phyloP scores from a whole-genome alignment of 2,113 vertebrate species.

The Aegotheles bennettii region DNA sequence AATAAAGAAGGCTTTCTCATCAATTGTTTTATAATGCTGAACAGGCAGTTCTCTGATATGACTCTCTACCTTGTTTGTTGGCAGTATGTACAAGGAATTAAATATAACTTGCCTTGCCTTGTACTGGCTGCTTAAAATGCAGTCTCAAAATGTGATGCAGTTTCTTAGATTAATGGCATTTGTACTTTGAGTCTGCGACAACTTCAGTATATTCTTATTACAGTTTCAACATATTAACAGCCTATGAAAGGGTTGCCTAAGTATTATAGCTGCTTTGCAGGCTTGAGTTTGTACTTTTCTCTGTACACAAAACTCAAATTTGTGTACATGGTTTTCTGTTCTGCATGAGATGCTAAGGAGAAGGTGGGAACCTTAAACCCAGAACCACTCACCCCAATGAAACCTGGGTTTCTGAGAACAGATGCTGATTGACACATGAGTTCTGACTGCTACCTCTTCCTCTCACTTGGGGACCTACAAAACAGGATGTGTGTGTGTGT shows the following conservation, averaged over 20 bases:
- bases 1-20: neutral
- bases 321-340: neutral
- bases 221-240: neutral
- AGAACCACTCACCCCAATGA: neutral
- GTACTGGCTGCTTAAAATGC: neutral
- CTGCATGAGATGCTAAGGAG: neutral
- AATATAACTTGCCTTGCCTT: neutral
- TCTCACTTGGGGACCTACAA: neutral
- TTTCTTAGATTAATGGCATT: neutral
- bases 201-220: neutral
- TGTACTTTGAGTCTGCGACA: neutral
- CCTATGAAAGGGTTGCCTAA: neutral
- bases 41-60: neutral
- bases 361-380: neutral
- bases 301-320: neutral
- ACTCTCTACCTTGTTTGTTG: neutral
- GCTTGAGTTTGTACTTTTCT: neutral
- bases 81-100: neutral
- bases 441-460: neutral
- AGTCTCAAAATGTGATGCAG: neutral
- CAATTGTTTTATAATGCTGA: neutral
- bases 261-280: neutral
- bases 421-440: neutral
- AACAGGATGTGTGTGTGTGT: neutral
- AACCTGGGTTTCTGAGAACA: fast-evolving